A percentile compares a stretch with the other conserved stretches of the same genome.
These are phyloP conservation scores for Eulacestoma nigropectus DNA, from an alignment of 2,113 vertebrate genomes.

Conservation along the genomic window DNA sequence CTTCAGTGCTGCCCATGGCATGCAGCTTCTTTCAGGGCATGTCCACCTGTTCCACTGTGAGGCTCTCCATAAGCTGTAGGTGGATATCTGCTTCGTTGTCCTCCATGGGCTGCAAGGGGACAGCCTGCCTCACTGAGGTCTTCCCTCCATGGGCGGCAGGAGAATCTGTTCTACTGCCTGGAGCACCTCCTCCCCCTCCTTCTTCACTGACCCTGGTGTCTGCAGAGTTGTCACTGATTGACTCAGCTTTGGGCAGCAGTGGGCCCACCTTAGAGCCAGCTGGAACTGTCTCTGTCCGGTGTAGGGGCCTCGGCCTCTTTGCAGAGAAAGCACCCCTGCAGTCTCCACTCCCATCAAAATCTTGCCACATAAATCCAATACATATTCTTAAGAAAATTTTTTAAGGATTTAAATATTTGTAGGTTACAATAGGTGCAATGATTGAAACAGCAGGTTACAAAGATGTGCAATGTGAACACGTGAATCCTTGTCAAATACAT, in stretches of 20 bases:
- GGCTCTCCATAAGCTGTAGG: background rate
- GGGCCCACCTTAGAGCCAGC: background rate
- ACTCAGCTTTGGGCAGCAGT: background rate
- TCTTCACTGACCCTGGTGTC: background rate
- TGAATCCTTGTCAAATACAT: background rate
- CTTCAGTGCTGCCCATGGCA: background rate
- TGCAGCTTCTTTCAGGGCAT: background rate
- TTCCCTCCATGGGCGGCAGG: background rate
- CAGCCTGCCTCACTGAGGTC: background rate
- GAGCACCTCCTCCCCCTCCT: background rate
- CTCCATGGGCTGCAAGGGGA: background rate
- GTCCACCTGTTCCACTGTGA: fast-evolving
- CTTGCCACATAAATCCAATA: background rate
- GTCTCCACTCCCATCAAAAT: background rate
- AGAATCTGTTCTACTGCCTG: background rate
- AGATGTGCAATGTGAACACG: background rate
- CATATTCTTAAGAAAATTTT: background rate
- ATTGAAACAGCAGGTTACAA: background rate
- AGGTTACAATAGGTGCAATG: background rate
- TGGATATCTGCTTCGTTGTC: background rate
- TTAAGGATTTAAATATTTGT: background rate
- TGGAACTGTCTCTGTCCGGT: background rate
- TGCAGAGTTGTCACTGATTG: fast-evolving
- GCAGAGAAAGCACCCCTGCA: background rate
- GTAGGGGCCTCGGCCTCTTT: background rate